phyloP scores from a whole-genome alignment of 2,888 invertebrate species.

The Nemotelus nigrinus region DNA sequence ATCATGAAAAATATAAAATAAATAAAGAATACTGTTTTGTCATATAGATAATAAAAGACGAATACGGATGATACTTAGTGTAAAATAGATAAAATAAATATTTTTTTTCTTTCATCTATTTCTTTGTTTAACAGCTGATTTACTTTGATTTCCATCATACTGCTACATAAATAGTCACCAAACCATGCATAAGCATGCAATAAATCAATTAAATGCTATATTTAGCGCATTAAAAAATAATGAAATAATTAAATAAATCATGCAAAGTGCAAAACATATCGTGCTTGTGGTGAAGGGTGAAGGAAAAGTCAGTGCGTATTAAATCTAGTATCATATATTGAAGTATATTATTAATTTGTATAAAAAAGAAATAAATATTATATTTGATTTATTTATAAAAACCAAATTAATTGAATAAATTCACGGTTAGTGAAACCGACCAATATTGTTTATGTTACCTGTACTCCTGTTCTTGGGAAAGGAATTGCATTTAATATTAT shows the following conservation, averaged over 20 bases:
- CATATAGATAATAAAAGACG: too few species aligned
- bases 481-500: too few species aligned
- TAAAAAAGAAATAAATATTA: neutral
- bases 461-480: neutral
- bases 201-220: neutral
- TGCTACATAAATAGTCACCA: too few species aligned
- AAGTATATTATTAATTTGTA: slow-evolving; percentile 2
- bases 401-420: neutral
- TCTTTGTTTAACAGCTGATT: too few species aligned
- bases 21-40: too few species aligned
- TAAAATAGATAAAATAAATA: too few species aligned
- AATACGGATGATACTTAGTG: too few species aligned
- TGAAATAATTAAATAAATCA: slow-evolving; percentile 14
- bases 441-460: slow-evolving; percentile 22
- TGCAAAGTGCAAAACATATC: slow-evolving; percentile 8
- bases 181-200: too few species aligned
- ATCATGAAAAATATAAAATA: too few species aligned
- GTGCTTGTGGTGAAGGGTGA: slow-evolving; percentile 2
- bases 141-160: too few species aligned
- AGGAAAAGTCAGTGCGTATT: neutral
- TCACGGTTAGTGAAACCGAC: slow-evolving; percentile 43
- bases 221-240: neutral
- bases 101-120: too few species aligned
- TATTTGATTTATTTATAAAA: slow-evolving; percentile 1
- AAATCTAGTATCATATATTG: slow-evolving; percentile 23